Evolutionary conservation across 2,888 invertebrate species (phyloP).

Genomic region (Sturmia bella): DNA sequence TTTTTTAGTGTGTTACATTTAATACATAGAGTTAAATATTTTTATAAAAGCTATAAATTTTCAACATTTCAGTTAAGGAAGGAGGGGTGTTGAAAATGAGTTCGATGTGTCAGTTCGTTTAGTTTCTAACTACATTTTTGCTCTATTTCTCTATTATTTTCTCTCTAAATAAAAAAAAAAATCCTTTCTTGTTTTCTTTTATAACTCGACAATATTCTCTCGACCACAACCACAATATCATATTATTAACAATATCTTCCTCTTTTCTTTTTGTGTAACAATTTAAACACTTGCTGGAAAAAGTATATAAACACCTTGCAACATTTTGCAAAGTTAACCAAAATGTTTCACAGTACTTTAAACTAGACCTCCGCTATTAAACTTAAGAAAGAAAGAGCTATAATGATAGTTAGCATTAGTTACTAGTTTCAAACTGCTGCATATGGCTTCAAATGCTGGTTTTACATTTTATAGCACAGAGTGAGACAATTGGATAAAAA

Average conservation of each 20-base stretch:
- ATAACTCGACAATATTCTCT: constrained; percentile 33
- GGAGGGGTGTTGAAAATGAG: constrained; percentile 79
- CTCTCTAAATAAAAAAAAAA: constrained; percentile 32
- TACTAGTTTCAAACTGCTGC: too few species aligned
- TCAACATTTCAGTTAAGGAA: constrained; percentile 73
- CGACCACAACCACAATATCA: constrained; percentile 13
- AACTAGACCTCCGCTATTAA: too few species aligned
- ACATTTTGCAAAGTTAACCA: too few species aligned
- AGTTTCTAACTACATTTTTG: constrained; percentile 46
- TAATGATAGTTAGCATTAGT: too few species aligned
- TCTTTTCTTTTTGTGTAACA: constrained; percentile 13
- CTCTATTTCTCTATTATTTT: constrained; percentile 44
- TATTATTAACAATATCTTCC: constrained; percentile 45
- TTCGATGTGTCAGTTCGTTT: constrained; percentile 73
- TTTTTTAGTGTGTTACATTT: constrained; percentile 44
- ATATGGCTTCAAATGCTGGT: too few species aligned
- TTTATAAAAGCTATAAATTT: constrained; percentile 68
- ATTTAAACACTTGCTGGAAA: constrained; percentile 36
- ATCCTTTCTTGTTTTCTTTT: constrained; percentile 38
- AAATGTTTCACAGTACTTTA: too few species aligned
- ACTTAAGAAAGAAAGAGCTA: too few species aligned
- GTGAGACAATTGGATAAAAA: too few species aligned
- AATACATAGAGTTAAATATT: constrained; percentile 44
- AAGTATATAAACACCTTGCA: constrained; percentile 16
- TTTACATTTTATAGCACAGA: too few species aligned